Base-by-base conservation (phyloP, 2,113 vertebrate species). In the Heterotis niloticus region DNA sequence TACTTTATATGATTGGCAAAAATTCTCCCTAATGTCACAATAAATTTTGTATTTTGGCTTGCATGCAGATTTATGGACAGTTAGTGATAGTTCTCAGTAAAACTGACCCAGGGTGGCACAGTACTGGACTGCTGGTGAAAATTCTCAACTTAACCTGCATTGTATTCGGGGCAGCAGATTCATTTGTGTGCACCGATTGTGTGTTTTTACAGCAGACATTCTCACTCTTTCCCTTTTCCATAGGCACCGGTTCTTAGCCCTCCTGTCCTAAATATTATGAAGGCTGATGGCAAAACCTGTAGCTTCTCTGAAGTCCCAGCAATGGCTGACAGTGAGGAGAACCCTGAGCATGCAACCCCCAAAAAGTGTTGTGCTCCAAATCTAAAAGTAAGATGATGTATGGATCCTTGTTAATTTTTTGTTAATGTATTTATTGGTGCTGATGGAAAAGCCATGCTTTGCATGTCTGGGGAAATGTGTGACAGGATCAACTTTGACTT, bases 381-480 rank as follows among this genome's bases (percentile, higher is more conserved):
- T 80, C 75, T 84, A 5, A 84, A 83, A 81, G 83, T 75, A 70
- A 64, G 62, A 76, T 28, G 52, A 59, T 23, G 16, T 7, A 59
- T 14, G 5, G n/a, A 10, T 71, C 12, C 28, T 77, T 44, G 20
- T 9, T 64, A 17, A 7, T 4, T 23, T 23, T 2, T 62, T 16
- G 59, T 2, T 62, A 20, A 62, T 16, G 57, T 28, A 51, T 17
- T 12, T n/a, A 18, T 12, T 54, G 51, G 69, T 54, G 69, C 51
- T 13, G 5, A 51, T 54, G 5, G 51, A 10, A 18, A 52, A 20
- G 52, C 26, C 17, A 51, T n/a, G n/a, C 10, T 70, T 70, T 12
- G 34, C 4, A 12, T 70, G 17, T 70, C 10, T 52, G 29, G 34
- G 34, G 29, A 28, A 59, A 59, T 59, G 13, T 52, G 34, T 44